Base-by-base conservation (phyloP, 1,140 invertebrate species). In the Palaemon carinicauda region DNA sequence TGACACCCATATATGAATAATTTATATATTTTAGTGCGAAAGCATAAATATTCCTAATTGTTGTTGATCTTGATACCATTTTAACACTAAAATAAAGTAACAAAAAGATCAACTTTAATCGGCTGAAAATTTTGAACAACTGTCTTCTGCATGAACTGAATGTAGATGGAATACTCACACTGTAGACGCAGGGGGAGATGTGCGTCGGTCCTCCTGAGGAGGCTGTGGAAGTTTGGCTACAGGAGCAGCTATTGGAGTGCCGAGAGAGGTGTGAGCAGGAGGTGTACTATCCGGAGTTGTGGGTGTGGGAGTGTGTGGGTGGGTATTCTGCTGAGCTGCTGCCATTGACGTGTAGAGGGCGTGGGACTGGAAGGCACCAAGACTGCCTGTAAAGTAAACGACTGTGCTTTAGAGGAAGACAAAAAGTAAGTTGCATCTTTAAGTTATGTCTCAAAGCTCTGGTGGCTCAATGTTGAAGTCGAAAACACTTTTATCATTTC, bases 321-420 rank as follows among this genome's bases (percentile, higher is more conserved):
- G 75, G 56, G 14, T 80, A 51, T 80, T 86, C 77, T 86, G 83
- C 56, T 86, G 83, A 27, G 77, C 83, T 1, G 83, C 83, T 2
- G 83, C 83, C 83, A 86, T 86, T 21, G 83, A 86, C 29, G 83
- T 86, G n/a, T 86, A 88, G 3, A 82, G 74, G 60, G 87, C 87
- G 75, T 82, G 87, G 51, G 87, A 88, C 80, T 88, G 87, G 75
- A 88, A 88, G 56, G 87, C 87, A 1, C 87, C 75, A 7, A 88
- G 56, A 33, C 87, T 88, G 51, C 83, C 83, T 86, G 77, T 15
- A 24, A 60, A 29, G 21, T 17, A n/a, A 19, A 24, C n/a, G 52
- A 21, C 10, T 50, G 1, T 53, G 3, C 9, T 53, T 24, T 14
- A 24, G 31, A 27, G 21, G 14, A 29, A 9, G 33, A 5, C 24